Percentiles rank a stretch among this genome's conserved stretches.
These are phyloP conservation scores for Hypothenemus hampei DNA, from an alignment of 1,140 invertebrate genomes.

Conservation along the genomic window DNA sequence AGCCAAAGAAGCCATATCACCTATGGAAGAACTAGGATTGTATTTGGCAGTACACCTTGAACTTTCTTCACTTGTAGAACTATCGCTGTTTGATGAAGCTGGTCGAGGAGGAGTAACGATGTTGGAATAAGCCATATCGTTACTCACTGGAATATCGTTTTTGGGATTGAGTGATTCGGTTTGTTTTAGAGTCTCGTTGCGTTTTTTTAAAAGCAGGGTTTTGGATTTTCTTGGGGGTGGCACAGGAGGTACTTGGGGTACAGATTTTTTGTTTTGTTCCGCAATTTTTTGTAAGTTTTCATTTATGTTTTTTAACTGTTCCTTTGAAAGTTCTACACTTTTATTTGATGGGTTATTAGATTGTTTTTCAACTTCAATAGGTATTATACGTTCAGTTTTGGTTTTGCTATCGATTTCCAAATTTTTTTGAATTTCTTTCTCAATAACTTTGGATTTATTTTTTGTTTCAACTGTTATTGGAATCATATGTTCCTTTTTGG, in stretches of 20 bases:
- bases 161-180: background rate
- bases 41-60: constrained; percentile 53
- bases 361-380: background rate
- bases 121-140: constrained; percentile 25
- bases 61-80: constrained; percentile 49
- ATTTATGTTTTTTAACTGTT: too few relatives aligned
- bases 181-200: background rate
- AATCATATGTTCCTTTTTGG: constrained; percentile 10
- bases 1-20: constrained; percentile 43
- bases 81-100: constrained; percentile 44
- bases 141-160: constrained; percentile 6
- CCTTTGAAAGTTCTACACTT: too few relatives aligned
- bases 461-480: constrained; percentile 8
- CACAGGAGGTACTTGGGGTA: constrained; percentile 5
- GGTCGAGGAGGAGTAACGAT: constrained; percentile 28
- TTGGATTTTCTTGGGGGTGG: constrained; percentile 10
- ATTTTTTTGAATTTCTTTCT: background rate
- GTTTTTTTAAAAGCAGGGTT: background rate
- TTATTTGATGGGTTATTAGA: too few relatives aligned
- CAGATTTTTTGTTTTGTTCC: too few relatives aligned
- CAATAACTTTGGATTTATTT: background rate
- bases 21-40: constrained; percentile 44
- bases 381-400: too few relatives aligned
- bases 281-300: too few relatives aligned
- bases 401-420: too few relatives aligned